Base-by-base conservation (phyloP, 2,888 invertebrate genomes). In the Acleris literana region DNA sequence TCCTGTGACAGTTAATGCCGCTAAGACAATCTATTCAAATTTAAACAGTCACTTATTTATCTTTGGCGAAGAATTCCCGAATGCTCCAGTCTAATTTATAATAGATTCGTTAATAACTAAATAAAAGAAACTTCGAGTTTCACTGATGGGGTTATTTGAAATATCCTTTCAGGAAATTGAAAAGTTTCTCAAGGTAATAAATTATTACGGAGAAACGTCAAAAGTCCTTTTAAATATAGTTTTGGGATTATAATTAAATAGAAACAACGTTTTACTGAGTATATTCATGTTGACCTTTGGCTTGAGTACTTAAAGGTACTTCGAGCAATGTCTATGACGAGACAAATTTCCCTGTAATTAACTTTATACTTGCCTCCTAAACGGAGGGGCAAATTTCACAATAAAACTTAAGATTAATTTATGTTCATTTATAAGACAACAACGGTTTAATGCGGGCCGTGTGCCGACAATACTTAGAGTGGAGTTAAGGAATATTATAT, bases 151-250 rank as follows among this genome's bases (percentile, higher is more conserved):
- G 68, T 69, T 68, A 69, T 72, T 73, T 70, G 62, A 71, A 71
- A 72, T 68, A 71, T 72, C 67, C 70, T 69, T 64, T 64, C 52
- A 70, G 68, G 70, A 69, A 71, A 72, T 74, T 71, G 68, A 69
- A 65, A 74, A 76, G 69, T 74, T 74, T 70, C 68, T 69, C 64
- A 69, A 72, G 70, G 74, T 74, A 73, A 72, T 72, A 71, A 71
- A 68, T 61, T 69, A 71, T 71, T 71, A 20, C 22, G 43, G 20
- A 56, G 56, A 68, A 48, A 53, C 18, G 39, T 49, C 58, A 18
- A 25, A 62, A 63, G 18, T 58, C 20, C 52, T 22, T 61, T 55
- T 60, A 22, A 64, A 51, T 43, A 60, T 55, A 65, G 55, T 49
- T 64, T 49, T 17, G 11, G 17, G n/a, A 55, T 48, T 48, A 17